Evolutionary conservation across 2,113 vertebrate genomes (phyloP), one percentile per base, ranked within the genome.

Genomic region (Siniperca knerii): DNA sequence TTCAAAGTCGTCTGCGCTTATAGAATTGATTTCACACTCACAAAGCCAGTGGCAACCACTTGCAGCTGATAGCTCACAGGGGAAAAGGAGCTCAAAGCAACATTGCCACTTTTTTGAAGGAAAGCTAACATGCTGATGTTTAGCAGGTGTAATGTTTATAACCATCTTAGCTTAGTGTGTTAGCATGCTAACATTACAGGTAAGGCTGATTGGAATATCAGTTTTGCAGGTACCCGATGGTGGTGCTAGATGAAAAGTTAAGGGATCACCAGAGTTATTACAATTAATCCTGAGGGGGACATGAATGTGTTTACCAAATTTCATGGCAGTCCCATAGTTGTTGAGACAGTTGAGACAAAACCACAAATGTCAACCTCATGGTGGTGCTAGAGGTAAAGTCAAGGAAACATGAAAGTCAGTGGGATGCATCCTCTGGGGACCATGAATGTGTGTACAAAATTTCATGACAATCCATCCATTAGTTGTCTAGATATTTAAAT

Each of bases 1-100:
- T 67, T 70, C 61, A 62, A 20, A 60, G 71, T 84, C 75, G 54
- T 84, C 64, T 87, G 55, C 10, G 1, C 46, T 58, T 46, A 48
- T 50, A 70, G 70, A 66, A 68, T 48, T 87, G 76, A 84, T 79
- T 79, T 76, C 62, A 77, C 23, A 54, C 61, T 35, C 67, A 84
- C 57, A 68, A 83, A 87, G 52, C 54, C 54, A 40, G 23, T 52
- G 77, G 35, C 6, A 85, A 78, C 69, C 64, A 48, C n/a, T 75
- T 25, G 4, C 66, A 76, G 57, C 55, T 75, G 78, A 89, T 64
- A 23, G 64, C 77, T 87, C 35, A 35, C 12, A 16, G 67, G 48
- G 40, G 11, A 21, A n/a, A 40, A 64, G 37, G 13, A 44, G 8
- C 72, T 61, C 40, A 35, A 69, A 78, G 77, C 50, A 35, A 6